phyloP scores from a whole-genome alignment of 2,888 invertebrate genomes.

The Nowickia ferox region DNA sequence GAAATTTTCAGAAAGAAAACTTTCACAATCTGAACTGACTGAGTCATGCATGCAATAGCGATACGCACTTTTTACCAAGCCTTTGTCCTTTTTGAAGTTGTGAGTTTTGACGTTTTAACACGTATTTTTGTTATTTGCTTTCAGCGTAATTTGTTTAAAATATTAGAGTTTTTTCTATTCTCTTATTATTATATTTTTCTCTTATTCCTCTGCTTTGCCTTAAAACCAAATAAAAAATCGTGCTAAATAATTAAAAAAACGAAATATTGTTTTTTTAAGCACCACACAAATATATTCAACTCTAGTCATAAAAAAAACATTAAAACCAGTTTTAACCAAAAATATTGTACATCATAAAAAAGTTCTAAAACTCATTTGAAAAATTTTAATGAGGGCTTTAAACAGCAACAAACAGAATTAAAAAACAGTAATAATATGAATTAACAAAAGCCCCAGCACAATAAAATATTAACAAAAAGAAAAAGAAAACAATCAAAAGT shows the following conservation, averaged over 20 bases:
- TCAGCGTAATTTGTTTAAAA: conserved; percentile 37
- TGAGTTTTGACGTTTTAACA: too few relatives aligned
- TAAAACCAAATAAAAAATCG: conserved; percentile 18
- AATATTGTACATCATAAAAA: conserved; percentile 38
- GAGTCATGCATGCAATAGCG: too few relatives aligned
- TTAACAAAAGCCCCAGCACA: conserved; percentile 27
- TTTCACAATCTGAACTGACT: too few relatives aligned
- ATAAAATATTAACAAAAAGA: conserved; percentile 41
- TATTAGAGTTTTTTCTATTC: conserved; percentile 1
- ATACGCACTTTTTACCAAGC: too few relatives aligned
- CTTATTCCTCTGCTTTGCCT: conserved; percentile 30
- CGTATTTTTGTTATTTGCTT: neutral
- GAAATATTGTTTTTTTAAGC: conserved; percentile 35
- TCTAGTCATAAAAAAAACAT: conserved; percentile 10
- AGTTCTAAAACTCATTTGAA: conserved; percentile 65
- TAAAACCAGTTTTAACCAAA: conserved; percentile 66
- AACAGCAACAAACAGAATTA: conserved; percentile 44
- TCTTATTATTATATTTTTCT: conserved; percentile 2
- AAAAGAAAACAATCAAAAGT: conserved; percentile 28
- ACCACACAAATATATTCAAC: conserved; percentile 11
- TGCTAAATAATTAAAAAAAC: conserved; percentile 57
- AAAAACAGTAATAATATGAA: conserved; percentile 19
- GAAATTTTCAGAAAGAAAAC: too few relatives aligned
- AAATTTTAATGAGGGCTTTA: conserved; percentile 68
- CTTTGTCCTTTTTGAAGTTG: too few relatives aligned